Conservation (phyloP, 2,113 vertebrate species). For the Parotia lawesii region DNA sequence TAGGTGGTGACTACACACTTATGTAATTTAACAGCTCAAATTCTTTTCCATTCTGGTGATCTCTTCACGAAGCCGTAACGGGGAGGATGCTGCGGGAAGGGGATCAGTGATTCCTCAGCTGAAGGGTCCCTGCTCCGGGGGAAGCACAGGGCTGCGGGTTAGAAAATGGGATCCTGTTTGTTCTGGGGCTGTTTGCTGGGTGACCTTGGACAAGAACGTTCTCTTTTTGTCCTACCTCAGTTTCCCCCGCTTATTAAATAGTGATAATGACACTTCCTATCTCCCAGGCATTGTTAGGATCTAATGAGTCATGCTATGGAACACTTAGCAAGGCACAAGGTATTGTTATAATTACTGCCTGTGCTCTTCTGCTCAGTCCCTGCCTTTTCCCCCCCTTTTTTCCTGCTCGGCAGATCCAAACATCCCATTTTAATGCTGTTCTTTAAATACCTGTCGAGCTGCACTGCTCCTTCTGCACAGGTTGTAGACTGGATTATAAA, state of each 20-base stretch:
- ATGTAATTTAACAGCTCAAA: slow-evolving; percentile 67
- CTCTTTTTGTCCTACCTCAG: neutral
- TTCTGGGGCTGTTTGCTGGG: neutral
- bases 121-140: neutral
- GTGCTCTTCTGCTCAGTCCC: neutral
- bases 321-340: neutral
- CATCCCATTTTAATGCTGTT: neutral
- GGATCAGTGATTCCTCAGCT: neutral
- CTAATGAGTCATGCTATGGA: slow-evolving; percentile 15
- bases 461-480: neutral
- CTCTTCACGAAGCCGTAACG: neutral
- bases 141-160: neutral
- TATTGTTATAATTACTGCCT: slow-evolving; percentile 17
- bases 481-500: neutral
- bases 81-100: slow-evolving; percentile 15
- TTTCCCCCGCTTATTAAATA: neutral
- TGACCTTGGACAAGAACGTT: neutral
- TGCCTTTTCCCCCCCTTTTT: neutral
- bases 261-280: slow-evolving; percentile 7
- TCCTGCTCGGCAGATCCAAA: neutral
- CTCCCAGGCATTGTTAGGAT: slow-evolving; percentile 6
- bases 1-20: slow-evolving; percentile 65
- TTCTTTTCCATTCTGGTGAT: slow-evolving; percentile 64
- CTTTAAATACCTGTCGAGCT: neutral
- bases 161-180: neutral